Conservation (phyloP, 1,140 invertebrate species). For the Lasaia peninsularis region DNA sequence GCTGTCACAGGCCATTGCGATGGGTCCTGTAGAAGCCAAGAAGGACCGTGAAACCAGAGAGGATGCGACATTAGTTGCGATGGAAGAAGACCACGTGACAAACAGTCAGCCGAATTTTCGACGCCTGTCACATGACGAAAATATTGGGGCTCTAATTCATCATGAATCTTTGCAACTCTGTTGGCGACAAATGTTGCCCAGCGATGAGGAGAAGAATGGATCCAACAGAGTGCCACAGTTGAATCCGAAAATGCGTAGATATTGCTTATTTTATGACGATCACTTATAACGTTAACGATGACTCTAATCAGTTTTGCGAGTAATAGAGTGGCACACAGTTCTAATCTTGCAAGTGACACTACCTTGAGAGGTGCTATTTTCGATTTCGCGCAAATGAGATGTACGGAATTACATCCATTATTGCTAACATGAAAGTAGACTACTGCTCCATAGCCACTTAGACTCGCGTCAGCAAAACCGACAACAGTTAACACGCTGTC, state of each 20-base stretch:
- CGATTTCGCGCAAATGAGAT: neutral
- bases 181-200: slow-evolving; percentile 25
- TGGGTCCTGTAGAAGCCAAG: too few species aligned
- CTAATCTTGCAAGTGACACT: neutral
- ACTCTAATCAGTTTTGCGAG: neutral
- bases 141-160: neutral
- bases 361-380: neutral
- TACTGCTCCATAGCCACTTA: too few species aligned
- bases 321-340: neutral
- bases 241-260: neutral
- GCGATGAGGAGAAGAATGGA: neutral
- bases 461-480: neutral
- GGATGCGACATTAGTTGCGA: too few species aligned
- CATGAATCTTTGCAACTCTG: neutral
- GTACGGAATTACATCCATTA: neutral
- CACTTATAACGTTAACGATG: neutral
- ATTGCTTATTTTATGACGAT: neutral
- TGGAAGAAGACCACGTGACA: neutral
- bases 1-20: too few species aligned
- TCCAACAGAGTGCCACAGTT: neutral
- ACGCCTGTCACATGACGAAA: slow-evolving; percentile 2
- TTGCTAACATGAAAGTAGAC: neutral
- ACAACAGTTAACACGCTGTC: neutral
- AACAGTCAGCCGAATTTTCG: neutral
- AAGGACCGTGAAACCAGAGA: too few species aligned